A percentile compares a stretch with the other conserved stretches of the same genome.
phyloP scores from a whole-genome alignment of 2,888 invertebrate species.

The Scrobipalpa atriplicella region DNA sequence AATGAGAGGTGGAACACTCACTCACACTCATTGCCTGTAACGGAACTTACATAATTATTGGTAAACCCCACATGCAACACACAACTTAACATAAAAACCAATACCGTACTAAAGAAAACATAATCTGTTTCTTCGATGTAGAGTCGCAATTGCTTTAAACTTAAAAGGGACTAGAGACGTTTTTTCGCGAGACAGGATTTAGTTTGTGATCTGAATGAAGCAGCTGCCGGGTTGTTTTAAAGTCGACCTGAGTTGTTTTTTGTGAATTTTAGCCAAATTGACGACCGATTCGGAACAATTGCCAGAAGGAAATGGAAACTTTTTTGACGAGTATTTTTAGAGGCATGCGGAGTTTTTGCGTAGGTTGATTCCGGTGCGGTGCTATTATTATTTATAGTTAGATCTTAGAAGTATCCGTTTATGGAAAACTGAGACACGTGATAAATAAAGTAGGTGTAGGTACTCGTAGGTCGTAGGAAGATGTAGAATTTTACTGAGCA shows the following conservation, averaged over 20 bases:
- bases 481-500: too few species aligned
- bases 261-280: constrained; percentile 23
- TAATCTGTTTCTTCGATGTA: background rate
- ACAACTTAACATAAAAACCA: constrained; percentile 21
- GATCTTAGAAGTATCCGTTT: background rate
- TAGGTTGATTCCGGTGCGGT: background rate
- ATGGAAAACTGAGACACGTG: background rate
- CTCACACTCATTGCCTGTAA: constrained; percentile 52
- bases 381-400: background rate
- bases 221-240: constrained; percentile 30
- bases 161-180: constrained; percentile 25
- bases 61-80: constrained; percentile 45
- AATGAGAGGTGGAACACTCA: constrained; percentile 59
- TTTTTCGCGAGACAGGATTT: constrained; percentile 14
- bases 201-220: constrained; percentile 31
- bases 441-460: too few species aligned
- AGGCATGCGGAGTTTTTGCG: constrained; percentile 2
- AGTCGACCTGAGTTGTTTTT: constrained; percentile 28
- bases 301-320: constrained; percentile 18
- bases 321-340: constrained; percentile 18
- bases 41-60: constrained; percentile 68
- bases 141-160: constrained; percentile 24
- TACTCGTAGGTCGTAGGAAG: too few species aligned
- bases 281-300: constrained; percentile 11
- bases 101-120: background rate